Percentiles rank a stretch among this genome's conserved stretches.
phyloP scores from a whole-genome alignment of 2,888 invertebrate genomes.

The Rhagonycha lutea region DNA sequence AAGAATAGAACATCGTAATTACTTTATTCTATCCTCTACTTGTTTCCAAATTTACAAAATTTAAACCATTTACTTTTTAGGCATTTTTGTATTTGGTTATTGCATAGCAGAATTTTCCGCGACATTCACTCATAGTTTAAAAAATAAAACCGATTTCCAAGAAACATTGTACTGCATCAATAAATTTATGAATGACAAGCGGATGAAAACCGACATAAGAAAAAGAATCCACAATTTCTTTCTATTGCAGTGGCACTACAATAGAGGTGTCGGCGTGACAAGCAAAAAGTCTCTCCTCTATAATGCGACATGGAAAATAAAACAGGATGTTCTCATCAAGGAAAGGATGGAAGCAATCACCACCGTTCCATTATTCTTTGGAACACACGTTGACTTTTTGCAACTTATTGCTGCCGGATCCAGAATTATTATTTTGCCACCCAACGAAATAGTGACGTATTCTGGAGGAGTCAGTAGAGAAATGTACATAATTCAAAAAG shows the following conservation, averaged over 20 bases:
- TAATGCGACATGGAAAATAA: constrained; percentile 53
- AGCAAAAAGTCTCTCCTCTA: constrained; percentile 16
- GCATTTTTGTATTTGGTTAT: constrained; percentile 58
- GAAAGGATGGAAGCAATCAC: constrained; percentile 58
- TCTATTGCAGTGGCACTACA: constrained; percentile 60
- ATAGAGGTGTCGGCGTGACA: constrained; percentile 50
- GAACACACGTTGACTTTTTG: constrained; percentile 49
- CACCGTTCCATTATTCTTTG: constrained; percentile 58
- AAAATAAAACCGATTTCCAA: constrained; percentile 58
- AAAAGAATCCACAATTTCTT: constrained; percentile 59
- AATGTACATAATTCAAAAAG: constrained; percentile 59
- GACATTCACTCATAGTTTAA: constrained; percentile 57
- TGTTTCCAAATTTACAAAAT: background rate
- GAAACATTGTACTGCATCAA: constrained; percentile 58
- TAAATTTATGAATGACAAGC: constrained; percentile 59
- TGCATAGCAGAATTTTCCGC: constrained; percentile 60
- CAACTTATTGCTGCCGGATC: constrained; percentile 48
- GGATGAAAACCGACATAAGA: constrained; percentile 57
- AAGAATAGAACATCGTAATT: background rate
- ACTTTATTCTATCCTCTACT: no score
- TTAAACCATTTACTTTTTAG: constrained; percentile 53
- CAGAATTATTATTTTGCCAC: constrained; percentile 57
- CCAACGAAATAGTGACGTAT: constrained; percentile 60
- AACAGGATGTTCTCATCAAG: constrained; percentile 58
- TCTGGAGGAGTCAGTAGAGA: constrained; percentile 59